phyloP scores from a whole-genome alignment of 2,888 invertebrate genomes.

The Aricia artaxerxes region DNA sequence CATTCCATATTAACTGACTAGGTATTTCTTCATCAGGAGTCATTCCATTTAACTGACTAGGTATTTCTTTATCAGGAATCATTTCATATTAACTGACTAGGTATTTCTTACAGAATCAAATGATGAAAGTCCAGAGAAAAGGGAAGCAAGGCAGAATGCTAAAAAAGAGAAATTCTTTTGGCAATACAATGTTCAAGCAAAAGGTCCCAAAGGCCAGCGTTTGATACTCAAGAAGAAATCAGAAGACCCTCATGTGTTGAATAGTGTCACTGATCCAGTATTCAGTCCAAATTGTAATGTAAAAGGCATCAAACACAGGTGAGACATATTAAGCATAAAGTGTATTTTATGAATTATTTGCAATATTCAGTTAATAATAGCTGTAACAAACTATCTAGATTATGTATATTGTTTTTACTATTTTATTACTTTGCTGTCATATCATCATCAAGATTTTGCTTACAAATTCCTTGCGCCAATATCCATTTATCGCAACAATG shows the following conservation, averaged over 20 bases:
- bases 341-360: not conserved
- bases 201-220: constrained; percentile 97
- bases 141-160: constrained; percentile 62
- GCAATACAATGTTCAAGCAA: constrained; percentile 99
- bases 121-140: constrained; percentile 80
- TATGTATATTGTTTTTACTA: too few relatives aligned
- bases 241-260: constrained; percentile 94
- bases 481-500: too few relatives aligned
- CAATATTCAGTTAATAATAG: too few relatives aligned
- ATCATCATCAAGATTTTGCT: too few relatives aligned
- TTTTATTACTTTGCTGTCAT: too few relatives aligned
- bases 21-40: constrained; percentile 36
- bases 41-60: not conserved
- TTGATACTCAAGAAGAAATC: constrained; percentile 90
- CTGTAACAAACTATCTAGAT: too few relatives aligned
- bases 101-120: constrained; percentile 79
- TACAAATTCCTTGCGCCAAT: too few relatives aligned
- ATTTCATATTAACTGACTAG: not conserved
- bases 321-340: constrained; percentile 39
- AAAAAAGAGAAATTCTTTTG: constrained; percentile 96
- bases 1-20: not conserved
- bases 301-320: constrained; percentile 94
- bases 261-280: constrained; percentile 96
- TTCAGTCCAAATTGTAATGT: constrained; percentile 96
- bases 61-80: not conserved